Base-by-base conservation (phyloP, 30 jellyfish, hydroid and myxozoan genomes). In the Cassiopea xamachana region DNA sequence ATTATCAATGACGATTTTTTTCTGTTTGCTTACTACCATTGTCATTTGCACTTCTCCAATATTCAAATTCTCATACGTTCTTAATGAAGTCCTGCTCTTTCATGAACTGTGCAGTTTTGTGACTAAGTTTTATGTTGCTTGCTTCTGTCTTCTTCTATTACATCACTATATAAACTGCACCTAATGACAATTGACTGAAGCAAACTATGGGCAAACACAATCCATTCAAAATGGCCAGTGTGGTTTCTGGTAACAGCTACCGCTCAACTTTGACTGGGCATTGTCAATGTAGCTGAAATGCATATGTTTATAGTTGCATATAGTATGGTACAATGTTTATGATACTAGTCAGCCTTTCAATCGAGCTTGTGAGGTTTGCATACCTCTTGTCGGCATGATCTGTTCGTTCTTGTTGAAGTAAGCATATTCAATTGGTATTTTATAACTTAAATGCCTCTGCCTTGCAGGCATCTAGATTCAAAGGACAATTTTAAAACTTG, bases 201-300 rank as follows among this genome's bases (percentile, higher is more conserved):
- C 80, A 71, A 27, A 71, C 80, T 9, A 9, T 51, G 64, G n/a
- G n/a, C n/a, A n/a, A n/a, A n/a, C n/a, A n/a, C 45, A 44, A 14
- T 55, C 51, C 16, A 7, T 71, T 71, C 55, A 71, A n/a, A 1
- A 1, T 1, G 80, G 2, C 51, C 80, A 71, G 16, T 1, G 80
- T 71, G 80, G 80, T 71, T 39, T 7, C 51, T 71, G 3, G 17
- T 7, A 43, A 71, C n/a, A 71, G 80, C n/a, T 15, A 43, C 80
- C 80, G 80, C 80, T 71, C 80, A n/a, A 27, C 6, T 71, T 71
- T 19, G 1, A 71, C 55, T 51, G 55, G 19, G 74, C 74, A 62
- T 62, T 62, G 74, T 62, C 74, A 62, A n/a, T n/a, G 43, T 62
- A 27, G 19, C 74, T 27, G 74, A 62, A 17, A 7, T 19, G 14